Conservation (phyloP, 2,888 invertebrate species). For the Tricholauxania praeusta region DNA sequence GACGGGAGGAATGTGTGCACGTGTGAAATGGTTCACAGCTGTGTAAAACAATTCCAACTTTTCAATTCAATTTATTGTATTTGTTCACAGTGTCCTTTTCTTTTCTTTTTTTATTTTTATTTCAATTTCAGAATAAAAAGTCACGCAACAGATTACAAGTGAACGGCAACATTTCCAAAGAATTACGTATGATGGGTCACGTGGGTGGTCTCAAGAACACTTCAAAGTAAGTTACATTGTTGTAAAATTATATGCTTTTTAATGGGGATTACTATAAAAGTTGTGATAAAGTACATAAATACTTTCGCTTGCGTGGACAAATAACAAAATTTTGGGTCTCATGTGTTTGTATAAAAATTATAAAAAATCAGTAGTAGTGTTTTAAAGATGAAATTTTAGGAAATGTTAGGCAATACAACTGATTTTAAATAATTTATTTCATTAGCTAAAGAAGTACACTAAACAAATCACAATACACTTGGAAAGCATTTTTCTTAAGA, state of each 20-base stretch:
- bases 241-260: constrained; percentile 9
- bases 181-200: constrained; percentile 91
- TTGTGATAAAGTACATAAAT: background rate
- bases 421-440: no score
- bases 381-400: no score
- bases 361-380: no score
- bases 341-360: no score
- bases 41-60: constrained; percentile 3
- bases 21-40: background rate
- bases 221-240: constrained; percentile 70
- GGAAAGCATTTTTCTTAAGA: no score
- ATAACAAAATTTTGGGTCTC: no score
- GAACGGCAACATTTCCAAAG: constrained; percentile 88
- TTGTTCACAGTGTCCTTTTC: background rate
- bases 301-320: no score
- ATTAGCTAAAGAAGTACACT: no score
- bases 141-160: constrained; percentile 72
- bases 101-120: constrained; percentile 26
- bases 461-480: no score
- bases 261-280: background rate
- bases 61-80: background rate
- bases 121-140: constrained; percentile 71
- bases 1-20: no score
- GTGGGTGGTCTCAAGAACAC: constrained; percentile 81
- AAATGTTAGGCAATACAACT: no score